Percentiles rank a stretch among this genome's conserved stretches.
phyloP scores from a whole-genome alignment of 1,140 invertebrate genomes.

The Hirudo medicinalis region DNA sequence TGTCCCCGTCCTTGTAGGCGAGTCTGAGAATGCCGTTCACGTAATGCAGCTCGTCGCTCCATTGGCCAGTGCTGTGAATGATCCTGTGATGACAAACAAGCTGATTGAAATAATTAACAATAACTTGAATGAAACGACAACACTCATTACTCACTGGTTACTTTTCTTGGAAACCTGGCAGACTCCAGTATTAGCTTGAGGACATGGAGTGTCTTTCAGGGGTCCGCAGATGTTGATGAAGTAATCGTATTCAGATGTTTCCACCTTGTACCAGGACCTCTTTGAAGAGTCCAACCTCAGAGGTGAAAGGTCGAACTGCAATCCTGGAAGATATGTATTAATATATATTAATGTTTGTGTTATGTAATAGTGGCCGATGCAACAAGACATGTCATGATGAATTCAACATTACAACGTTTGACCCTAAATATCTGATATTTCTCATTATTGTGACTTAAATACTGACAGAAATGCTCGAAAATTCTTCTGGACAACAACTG shows the following conservation, averaged over 20 bases:
- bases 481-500: background rate
- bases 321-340: background rate
- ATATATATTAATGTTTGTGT: background rate
- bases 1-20: background rate
- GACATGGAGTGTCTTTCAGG: background rate
- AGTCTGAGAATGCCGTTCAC: background rate
- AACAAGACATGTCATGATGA: background rate
- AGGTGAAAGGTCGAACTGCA: conserved; percentile 11
- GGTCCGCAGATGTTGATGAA: conserved; percentile 15
- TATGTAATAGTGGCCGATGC: background rate
- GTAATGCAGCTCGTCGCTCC: conserved; percentile 1
- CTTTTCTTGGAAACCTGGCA: conserved; percentile 12
- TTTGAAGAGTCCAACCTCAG: background rate
- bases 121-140: background rate
- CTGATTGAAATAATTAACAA: background rate
- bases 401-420: no score
- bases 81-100: background rate
- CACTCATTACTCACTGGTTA: background rate
- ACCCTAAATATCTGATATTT: no score
- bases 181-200: background rate
- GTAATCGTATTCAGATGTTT: background rate
- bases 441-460: no score
- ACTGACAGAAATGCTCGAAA: no score
- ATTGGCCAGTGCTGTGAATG: conserved; percentile 7
- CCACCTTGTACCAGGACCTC: conserved; percentile 4